Evolutionary conservation across 1,140 invertebrate species (phyloP).

Genomic region (Danaus melanippus): DNA sequence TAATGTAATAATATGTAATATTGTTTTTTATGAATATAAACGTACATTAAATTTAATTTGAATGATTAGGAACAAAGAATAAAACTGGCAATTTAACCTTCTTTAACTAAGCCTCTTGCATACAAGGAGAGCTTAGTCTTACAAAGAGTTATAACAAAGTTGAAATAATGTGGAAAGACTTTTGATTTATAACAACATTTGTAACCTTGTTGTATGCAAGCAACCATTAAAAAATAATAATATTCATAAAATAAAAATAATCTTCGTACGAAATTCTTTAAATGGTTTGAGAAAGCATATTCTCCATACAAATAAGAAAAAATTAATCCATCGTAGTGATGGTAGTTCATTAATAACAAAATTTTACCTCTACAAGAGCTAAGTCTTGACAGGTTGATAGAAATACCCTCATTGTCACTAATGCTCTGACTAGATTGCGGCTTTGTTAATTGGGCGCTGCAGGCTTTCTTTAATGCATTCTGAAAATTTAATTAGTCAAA

Average conservation of each 20-base stretch:
- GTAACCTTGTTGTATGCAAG: no score
- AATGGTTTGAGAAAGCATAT: not conserved
- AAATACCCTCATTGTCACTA: conserved; percentile 47
- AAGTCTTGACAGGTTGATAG: conserved; percentile 42
- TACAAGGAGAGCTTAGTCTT: no score
- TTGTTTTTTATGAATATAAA: not conserved
- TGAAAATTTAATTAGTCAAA: conserved; percentile 11
- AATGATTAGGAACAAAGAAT: no score
- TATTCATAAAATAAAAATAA: no score
- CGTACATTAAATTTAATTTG: no score
- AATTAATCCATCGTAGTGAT: not conserved
- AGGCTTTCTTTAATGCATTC: conserved; percentile 50
- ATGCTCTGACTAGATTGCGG: conserved; percentile 48
- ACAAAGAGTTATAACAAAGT: no score
- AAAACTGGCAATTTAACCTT: no score
- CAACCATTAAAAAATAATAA: no score
- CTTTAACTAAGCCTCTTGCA: no score
- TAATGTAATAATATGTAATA: conserved; percentile 4
- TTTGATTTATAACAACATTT: no score
- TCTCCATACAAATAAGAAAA: not conserved
- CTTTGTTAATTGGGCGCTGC: conserved; percentile 47
- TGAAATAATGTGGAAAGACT: no score
- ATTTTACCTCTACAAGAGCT: conserved; percentile 40
- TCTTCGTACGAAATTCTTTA: not conserved
- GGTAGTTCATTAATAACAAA: conserved; percentile 5